These are phyloP conservation scores for Chelmon rostratus DNA, from an alignment of 2,797 vertebrate species.

Conservation along the genomic window DNA sequence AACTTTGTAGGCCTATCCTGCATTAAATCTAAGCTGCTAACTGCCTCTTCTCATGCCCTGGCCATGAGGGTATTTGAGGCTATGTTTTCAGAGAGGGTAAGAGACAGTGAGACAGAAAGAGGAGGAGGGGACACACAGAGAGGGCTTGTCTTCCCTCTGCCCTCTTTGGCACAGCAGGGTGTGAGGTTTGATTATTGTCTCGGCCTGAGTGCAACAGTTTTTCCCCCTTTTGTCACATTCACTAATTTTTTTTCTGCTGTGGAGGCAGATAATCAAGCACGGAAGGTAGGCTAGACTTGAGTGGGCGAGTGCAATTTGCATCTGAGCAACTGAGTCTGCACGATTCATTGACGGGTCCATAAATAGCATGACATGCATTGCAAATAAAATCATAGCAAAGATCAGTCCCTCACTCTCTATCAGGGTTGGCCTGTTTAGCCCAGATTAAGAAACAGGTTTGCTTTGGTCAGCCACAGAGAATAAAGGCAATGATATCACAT, in stretches of 20 bases:
- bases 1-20: not conserved
- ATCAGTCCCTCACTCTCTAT: constrained; percentile 26
- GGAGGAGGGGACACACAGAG: constrained; percentile 10
- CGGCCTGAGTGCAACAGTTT: constrained; percentile 54
- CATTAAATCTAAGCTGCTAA: constrained; percentile 5
- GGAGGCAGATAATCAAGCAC: constrained; percentile 71
- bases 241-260: constrained; percentile 56
- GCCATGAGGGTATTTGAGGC: constrained; percentile 40
- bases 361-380: constrained; percentile 68
- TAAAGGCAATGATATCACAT: constrained; percentile 56
- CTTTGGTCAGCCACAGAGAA: constrained; percentile 43
- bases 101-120: constrained; percentile 35
- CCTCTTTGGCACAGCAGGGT: constrained; percentile 41
- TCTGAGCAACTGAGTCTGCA: constrained; percentile 72
- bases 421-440: constrained; percentile 17
- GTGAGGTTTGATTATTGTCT: constrained; percentile 69
- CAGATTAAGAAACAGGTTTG: constrained; percentile 34
- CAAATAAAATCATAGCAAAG: constrained; percentile 64
- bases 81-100: constrained; percentile 33
- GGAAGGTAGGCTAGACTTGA: constrained; percentile 69
- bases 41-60: constrained; percentile 37
- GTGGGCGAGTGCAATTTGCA: constrained; percentile 76
- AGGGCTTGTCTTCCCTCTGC: constrained; percentile 17
- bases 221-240: constrained; percentile 60
- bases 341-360: constrained; percentile 75